Evolutionary conservation across 2,888 invertebrate species (phyloP).

Genomic region (Rhogogaster chlorosoma): DNA sequence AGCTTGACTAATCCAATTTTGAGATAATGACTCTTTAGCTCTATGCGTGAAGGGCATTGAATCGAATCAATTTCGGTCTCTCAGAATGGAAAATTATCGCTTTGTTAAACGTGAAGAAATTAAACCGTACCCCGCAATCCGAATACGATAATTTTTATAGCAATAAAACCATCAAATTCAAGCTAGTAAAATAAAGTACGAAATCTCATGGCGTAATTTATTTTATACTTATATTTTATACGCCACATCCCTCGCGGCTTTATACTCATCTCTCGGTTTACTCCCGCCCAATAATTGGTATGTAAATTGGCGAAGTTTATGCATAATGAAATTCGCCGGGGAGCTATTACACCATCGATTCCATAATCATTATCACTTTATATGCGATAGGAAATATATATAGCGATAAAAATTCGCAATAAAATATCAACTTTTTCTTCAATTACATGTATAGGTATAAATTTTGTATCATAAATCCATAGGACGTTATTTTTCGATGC

Average conservation of each 20-base stretch:
- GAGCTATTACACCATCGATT: slow-evolving; percentile 24
- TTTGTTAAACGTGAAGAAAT: background rate
- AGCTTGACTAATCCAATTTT: slow-evolving; percentile 36
- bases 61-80: slow-evolving; percentile 22
- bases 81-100: slow-evolving; percentile 30
- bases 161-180: background rate
- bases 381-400: background rate
- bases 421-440: background rate
- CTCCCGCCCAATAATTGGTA: slow-evolving; percentile 34
- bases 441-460: background rate
- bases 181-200: background rate
- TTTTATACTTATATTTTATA: slow-evolving; percentile 1
- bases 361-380: background rate
- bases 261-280: slow-evolving; percentile 3
- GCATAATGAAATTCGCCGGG: slow-evolving; percentile 14
- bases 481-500: background rate
- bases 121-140: background rate
- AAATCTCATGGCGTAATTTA: slow-evolving; percentile 5
- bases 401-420: background rate
- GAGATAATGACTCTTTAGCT: slow-evolving; percentile 13
- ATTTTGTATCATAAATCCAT: background rate
- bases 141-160: background rate
- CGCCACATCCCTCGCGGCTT: background rate
- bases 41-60: background rate
- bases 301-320: slow-evolving; percentile 23